Conservation (phyloP, 2,113 vertebrate species). For the Pluvialis apricaria region DNA sequence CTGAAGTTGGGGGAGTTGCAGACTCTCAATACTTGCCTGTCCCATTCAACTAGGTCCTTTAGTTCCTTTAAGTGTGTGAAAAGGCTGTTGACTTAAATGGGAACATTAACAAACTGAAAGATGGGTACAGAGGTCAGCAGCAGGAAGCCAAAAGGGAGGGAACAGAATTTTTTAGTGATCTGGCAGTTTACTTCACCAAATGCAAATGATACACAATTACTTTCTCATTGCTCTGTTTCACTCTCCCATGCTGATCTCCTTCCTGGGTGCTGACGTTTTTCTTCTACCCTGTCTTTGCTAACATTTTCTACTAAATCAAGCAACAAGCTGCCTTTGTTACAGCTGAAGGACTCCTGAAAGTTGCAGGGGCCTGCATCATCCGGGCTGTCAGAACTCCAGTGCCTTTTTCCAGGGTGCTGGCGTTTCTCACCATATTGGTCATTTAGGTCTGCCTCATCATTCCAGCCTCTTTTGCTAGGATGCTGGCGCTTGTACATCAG, state of each 20-base stretch:
- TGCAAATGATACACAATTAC: background rate
- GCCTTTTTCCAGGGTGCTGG: slow-evolving; percentile 85
- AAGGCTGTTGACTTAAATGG: background rate
- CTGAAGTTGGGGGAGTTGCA: background rate
- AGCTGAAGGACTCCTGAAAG: slow-evolving; percentile 67
- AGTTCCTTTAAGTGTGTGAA: background rate
- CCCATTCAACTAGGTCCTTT: background rate
- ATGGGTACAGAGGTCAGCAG: background rate
- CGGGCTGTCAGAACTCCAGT: slow-evolving; percentile 66
- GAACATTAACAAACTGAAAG: background rate
- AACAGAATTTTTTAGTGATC: background rate
- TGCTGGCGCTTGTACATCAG: slow-evolving; percentile 74
- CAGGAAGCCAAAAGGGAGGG: background rate
- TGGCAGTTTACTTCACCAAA: background rate
- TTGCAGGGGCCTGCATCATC: slow-evolving; percentile 76
- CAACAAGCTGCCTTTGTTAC: slow-evolving; percentile 77
- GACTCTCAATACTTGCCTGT: background rate
- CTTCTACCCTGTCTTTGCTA: slow-evolving; percentile 69
- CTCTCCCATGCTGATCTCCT: slow-evolving; percentile 73
- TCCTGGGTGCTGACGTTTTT: slow-evolving; percentile 89
- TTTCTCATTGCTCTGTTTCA: slow-evolving; percentile 74
- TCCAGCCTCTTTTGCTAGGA: slow-evolving; percentile 72
- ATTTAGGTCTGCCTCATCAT: slow-evolving; percentile 54
- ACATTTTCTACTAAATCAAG: slow-evolving; percentile 79
- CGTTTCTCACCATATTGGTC: slow-evolving; percentile 75